phyloP scores from a whole-genome alignment of 2,888 invertebrate species.

The Synergus japonicus region DNA sequence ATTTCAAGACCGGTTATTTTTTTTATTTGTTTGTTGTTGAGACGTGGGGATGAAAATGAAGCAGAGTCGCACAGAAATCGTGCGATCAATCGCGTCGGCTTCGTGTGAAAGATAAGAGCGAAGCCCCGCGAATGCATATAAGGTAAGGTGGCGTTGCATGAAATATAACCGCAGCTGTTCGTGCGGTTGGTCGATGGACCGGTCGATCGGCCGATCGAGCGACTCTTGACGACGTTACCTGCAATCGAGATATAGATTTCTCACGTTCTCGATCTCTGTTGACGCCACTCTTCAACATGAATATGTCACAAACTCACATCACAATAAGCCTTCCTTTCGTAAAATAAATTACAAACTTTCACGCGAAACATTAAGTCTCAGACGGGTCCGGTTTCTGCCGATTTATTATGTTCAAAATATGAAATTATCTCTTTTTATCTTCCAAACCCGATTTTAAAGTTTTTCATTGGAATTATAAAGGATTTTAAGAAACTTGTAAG shows the following conservation, averaged over 20 bases:
- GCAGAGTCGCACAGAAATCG: constrained; percentile 42
- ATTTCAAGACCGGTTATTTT: neutral
- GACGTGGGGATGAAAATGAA: constrained; percentile 33
- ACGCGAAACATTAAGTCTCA: constrained; percentile 15
- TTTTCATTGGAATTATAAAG: too few relatives aligned
- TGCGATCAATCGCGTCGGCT: constrained; percentile 38
- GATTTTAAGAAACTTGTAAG: too few relatives aligned
- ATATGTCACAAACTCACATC: constrained; percentile 39
- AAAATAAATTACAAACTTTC: constrained; percentile 38
- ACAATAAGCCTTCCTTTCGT: constrained; percentile 33
- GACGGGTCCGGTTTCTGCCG: neutral
- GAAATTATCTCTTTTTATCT: neutral
- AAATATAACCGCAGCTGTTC: constrained; percentile 76
- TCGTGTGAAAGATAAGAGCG: constrained; percentile 59
- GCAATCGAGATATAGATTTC: constrained; percentile 65
- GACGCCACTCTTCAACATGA: neutral
- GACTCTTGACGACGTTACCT: constrained; percentile 57
- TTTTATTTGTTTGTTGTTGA: neutral
- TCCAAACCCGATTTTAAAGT: neutral
- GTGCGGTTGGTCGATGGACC: constrained; percentile 65
- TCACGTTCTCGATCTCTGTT: constrained; percentile 66
- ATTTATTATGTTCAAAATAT: neutral
- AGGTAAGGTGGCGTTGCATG: constrained; percentile 70
- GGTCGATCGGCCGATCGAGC: constrained; percentile 50
- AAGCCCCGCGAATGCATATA: constrained; percentile 64